Percentiles rank a stretch among this genome's conserved stretches.
Conservation (phyloP, 2,797 vertebrate species). For the Phaenicophaeus curvirostris region DNA sequence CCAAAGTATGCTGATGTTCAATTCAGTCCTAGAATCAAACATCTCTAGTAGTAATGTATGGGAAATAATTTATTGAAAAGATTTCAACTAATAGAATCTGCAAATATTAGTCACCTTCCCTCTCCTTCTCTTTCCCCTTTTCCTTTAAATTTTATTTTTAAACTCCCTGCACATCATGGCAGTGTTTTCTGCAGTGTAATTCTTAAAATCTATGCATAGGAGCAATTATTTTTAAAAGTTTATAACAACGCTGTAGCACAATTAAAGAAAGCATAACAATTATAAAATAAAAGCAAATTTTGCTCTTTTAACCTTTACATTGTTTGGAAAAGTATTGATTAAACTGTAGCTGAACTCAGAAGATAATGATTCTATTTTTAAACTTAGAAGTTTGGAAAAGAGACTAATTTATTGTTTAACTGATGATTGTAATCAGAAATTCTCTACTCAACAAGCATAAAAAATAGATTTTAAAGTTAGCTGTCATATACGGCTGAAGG, state of each 20-base stretch:
- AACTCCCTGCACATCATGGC: neutral
- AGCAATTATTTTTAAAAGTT: slow-evolving; percentile 69
- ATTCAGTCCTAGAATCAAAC: neutral
- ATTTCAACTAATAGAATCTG: neutral
- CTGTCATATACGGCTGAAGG: neutral
- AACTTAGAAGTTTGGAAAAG: slow-evolving; percentile 4
- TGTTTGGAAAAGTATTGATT: slow-evolving; percentile 71
- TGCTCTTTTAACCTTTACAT: slow-evolving; percentile 73
- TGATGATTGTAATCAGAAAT: slow-evolving; percentile 49
- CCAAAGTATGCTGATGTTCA: neutral
- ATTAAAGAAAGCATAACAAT: slow-evolving; percentile 63
- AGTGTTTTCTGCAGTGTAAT: neutral
- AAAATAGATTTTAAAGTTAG: slow-evolving; percentile 41
- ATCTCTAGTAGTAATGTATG: neutral
- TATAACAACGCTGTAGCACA: slow-evolving; percentile 61
- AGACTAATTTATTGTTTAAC: slow-evolving; percentile 13
- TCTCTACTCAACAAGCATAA: slow-evolving; percentile 27
- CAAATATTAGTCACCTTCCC: neutral
- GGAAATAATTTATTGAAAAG: neutral
- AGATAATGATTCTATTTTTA: slow-evolving; percentile 42
- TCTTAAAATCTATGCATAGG: neutral
- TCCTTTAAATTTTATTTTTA: neutral
- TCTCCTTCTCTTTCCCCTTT: neutral
- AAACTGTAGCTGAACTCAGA: slow-evolving; percentile 70
- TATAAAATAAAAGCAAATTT: slow-evolving; percentile 73